These are phyloP conservation scores for Actias luna DNA, from an alignment of 2,888 invertebrate species.

Conservation along the genomic window DNA sequence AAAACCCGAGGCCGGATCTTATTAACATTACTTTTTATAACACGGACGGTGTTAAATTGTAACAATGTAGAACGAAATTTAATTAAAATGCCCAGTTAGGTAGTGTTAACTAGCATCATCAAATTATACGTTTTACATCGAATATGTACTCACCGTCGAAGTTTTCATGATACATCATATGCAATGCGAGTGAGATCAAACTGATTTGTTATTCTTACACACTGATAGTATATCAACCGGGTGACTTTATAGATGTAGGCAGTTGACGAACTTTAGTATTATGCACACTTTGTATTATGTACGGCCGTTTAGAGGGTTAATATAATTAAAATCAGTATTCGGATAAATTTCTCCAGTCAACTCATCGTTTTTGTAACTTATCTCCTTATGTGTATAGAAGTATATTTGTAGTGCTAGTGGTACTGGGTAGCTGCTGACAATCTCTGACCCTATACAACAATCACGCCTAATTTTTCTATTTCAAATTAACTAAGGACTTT, in stretches of 20 bases:
- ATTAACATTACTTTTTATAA: slow-evolving; percentile 81
- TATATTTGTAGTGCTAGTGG: no score
- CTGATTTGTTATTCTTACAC: slow-evolving; percentile 7
- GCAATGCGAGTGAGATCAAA: not conserved
- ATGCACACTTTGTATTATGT: no score
- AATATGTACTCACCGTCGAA: slow-evolving; percentile 36
- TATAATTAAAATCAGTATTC: not conserved
- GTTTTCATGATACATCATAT: slow-evolving; percentile 7
- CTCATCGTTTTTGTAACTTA: not conserved
- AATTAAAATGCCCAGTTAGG: slow-evolving; percentile 73
- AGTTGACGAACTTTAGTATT: not conserved
- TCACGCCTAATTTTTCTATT: no score
- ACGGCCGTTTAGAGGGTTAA: not conserved
- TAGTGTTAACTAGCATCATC: slow-evolving; percentile 69
- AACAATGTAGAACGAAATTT: slow-evolving; percentile 75
- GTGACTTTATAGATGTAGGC: not conserved
- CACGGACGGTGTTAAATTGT: slow-evolving; percentile 71
- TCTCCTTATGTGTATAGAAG: not conserved
- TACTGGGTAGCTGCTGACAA: no score
- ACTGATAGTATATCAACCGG: not conserved
- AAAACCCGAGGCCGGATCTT: slow-evolving; percentile 69
- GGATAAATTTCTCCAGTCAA: not conserved
- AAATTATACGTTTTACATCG: slow-evolving; percentile 48
- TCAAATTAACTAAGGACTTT: no score
- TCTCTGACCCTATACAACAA: no score